Percentiles rank a stretch among this genome's conserved stretches.
These are phyloP conservation scores for Actinernus sp. DNA, from an alignment of 92 coral and sea anemone genomes.

Conservation along the genomic window DNA sequence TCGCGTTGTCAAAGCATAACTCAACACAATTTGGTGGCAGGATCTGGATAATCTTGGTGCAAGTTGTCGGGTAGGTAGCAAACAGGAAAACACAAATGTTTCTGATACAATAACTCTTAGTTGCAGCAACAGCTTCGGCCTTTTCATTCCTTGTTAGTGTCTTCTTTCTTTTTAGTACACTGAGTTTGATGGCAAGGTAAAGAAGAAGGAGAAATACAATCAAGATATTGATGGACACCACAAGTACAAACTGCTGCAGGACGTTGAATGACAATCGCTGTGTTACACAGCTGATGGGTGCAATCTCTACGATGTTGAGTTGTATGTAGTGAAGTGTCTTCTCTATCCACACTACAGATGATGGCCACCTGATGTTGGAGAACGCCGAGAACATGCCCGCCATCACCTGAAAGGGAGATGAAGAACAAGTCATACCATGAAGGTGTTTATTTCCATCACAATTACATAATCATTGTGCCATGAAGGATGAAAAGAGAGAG, in stretches of 20 bases:
- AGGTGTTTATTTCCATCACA: too few species aligned
- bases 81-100: conserved; percentile 55
- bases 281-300: conserved; percentile 44
- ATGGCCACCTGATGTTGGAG: conserved; percentile 53
- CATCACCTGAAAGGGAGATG: conserved; percentile 68
- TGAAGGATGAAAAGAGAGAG: too few species aligned
- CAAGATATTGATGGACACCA: conserved; percentile 5
- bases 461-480: too few species aligned
- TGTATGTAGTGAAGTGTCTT: conserved; percentile 48
- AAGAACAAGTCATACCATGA: too few species aligned
- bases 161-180: conserved; percentile 3
- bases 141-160: background rate
- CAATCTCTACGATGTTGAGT: conserved; percentile 49
- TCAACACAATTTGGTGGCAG: conserved; percentile 49
- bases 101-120: conserved; percentile 21
- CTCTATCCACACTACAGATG: conserved; percentile 57
- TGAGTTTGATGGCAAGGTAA: conserved; percentile 27
- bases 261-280: conserved; percentile 26
- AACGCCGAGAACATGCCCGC: conserved; percentile 53
- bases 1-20: conserved; percentile 27
- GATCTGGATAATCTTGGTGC: conserved; percentile 56
- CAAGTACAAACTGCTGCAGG: conserved; percentile 46
- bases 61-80: conserved; percentile 56
- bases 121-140: conserved; percentile 1
- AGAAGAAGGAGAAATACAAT: conserved; percentile 10